Percentiles rank a stretch among this genome's conserved stretches.
phyloP scores from a whole-genome alignment of 2,888 invertebrate genomes.

The Cecidostiba fungosa region DNA sequence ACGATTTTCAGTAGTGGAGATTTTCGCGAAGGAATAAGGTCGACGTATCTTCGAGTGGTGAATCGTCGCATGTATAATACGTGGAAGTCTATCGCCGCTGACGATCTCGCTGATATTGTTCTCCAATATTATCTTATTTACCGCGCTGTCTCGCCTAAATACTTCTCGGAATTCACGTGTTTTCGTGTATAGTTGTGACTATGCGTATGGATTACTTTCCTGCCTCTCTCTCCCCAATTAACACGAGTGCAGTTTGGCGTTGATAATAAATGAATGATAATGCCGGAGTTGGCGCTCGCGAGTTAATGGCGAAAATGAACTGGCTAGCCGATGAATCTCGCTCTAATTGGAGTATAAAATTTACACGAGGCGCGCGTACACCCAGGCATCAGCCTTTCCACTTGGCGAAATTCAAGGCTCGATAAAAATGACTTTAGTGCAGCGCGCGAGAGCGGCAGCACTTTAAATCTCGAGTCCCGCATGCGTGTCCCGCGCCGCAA shows the following conservation, averaged over 20 bases:
- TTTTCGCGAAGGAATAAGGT: background rate
- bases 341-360: conserved; percentile 58
- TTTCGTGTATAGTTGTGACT: too few relatives aligned
- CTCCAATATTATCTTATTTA: conserved; percentile 30
- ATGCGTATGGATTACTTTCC: too few relatives aligned
- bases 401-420: conserved; percentile 41
- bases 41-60: background rate
- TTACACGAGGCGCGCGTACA: conserved; percentile 34
- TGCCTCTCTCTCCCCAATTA: background rate
- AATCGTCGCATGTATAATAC: background rate
- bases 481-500: background rate
- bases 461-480: background rate
- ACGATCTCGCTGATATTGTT: conserved; percentile 24
- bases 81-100: background rate
- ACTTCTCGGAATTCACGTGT: conserved; percentile 20
- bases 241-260: background rate
- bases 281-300: conserved; percentile 12
- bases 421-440: conserved; percentile 49
- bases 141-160: background rate
- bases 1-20: background rate
- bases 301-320: conserved; percentile 51
- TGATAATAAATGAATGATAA: conserved; percentile 32
- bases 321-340: conserved; percentile 40
- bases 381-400: conserved; percentile 37
- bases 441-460: background rate